Evolutionary conservation across 2,888 invertebrate species (phyloP), one percentile per base, ranked within the genome.

Genomic region (Drosophila ustulata): DNA sequence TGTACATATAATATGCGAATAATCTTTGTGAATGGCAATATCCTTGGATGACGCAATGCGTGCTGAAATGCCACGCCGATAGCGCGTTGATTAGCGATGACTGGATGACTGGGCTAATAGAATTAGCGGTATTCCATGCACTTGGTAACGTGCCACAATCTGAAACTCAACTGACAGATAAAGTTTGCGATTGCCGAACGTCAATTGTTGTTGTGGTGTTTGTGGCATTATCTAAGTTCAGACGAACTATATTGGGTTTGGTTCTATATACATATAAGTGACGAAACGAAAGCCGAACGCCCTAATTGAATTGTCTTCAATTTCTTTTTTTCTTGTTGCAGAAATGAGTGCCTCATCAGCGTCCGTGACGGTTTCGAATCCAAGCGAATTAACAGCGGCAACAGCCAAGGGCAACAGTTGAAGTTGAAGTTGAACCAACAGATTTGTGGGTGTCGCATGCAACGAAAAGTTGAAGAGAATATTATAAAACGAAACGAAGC

Each of bases 271-370:
- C 2, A 18, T 18, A 18, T 18, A 28, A 11, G 39, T 18, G 45
- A 25, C n/a, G 23, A 6, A 25, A 13, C 18, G 18, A 18, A 18
- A 18, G 18, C 18, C 18, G 18, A 18, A 18, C 13, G 37, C 8
- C 23, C 43, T 68, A 56, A 55, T 65, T 64, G 46, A 30, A 53
- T 56, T 63, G 50, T 62, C 3, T 56, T 32, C 6, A 13, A 6
- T 39, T 13, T 39, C n/a, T 13, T 39, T 39, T 39, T 13, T 6
- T 51, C 34, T 0, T 51, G 46, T 30, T 26, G 6, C 63, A 83
- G 83, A 88, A 88, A 83, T 83, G 83, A 80, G 75, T 80, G 84
- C 75, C 80, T 67, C 69, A 73, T 61, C 78, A 61, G 59, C 64
- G 82, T 61, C 64, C 66, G 63, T 55, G 49, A 68, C 68, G 61